Evolutionary conservation across 1,140 invertebrate species (phyloP), one percentile per base, ranked within the genome.

Genomic region (Magallana ariakensis): DNA sequence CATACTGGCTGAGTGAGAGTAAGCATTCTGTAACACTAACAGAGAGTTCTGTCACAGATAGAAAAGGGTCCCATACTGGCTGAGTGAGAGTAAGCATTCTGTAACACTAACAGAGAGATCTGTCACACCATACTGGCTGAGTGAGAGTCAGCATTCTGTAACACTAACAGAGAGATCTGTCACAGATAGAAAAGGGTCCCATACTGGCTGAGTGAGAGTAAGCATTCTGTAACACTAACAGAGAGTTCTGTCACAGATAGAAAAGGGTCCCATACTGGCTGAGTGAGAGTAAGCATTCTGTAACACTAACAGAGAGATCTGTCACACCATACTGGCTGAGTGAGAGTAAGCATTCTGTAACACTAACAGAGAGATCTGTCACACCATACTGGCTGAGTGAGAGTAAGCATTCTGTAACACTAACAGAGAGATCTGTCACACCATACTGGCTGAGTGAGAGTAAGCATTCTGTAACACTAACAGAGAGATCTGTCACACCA

Each of bases 11-110:
- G 22, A 13, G 22, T 75, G 66, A 75, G 15, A 75, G 22, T 75
- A 6, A 75, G 66, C 22, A 75, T 75, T 75, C 33, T 75, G 19
- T 26, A 9, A 3, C 22, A 75, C 10, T 19, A 75, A 13, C 13
- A 75, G 9, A 75, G 33, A 75, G 22, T 11, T 66, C 16, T 70
- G n/a, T n/a, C 66, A 33, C 7, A 46, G 22, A 75, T 75, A 46
- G 33, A 46, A 46, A 46, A n/a, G 33, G 2, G 2, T 2, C 33
- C 33, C 33, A 26, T 33, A 19, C 26, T 75, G 66, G 66, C 26
- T 75, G 22, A 13, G 22, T 75, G 66, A 75, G 15, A 75, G 22
- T 75, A 6, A 75, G 66, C 22, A 75, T 75, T 75, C 33, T 75
- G 19, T 26, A 9, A 3, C 22, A 75, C 10, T 19, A 75, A 13